phyloP scores from a whole-genome alignment of 2,113 vertebrate genomes.

The Takifugu flavidus region DNA sequence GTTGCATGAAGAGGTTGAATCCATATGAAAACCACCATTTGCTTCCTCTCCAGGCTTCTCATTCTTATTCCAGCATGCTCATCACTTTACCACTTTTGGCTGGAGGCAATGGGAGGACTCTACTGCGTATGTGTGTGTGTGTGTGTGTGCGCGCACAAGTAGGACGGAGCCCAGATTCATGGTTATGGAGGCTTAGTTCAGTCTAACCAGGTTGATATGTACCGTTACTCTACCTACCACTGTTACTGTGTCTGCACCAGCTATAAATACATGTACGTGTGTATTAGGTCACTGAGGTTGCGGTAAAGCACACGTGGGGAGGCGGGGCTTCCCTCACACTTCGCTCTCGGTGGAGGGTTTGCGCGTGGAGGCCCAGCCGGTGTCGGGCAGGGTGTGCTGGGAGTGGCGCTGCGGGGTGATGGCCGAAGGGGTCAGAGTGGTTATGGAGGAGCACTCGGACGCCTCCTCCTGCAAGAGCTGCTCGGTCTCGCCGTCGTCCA shows the following conservation, averaged over 20 bases:
- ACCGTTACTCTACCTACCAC: constrained; percentile 22
- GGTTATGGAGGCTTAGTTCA: constrained; percentile 25
- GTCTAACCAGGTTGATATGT: constrained; percentile 14
- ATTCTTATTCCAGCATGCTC: constrained; percentile 49
- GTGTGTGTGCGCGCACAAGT: constrained; percentile 18
- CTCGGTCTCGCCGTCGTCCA: constrained; percentile 94
- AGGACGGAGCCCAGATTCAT: constrained; percentile 47
- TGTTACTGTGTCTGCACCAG: constrained; percentile 38
- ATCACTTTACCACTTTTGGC: constrained; percentile 44
- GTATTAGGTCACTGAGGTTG: constrained; percentile 31
- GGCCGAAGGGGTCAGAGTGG: constrained; percentile 75
- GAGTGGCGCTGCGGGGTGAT: constrained; percentile 84
- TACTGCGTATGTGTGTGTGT: constrained; percentile 14
- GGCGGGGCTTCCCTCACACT: constrained; percentile 75
- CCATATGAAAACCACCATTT: constrained; percentile 35
- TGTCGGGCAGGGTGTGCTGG: constrained; percentile 85
- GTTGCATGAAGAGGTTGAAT: constrained; percentile 22
- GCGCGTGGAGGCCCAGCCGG: constrained; percentile 89
- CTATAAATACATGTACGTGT: constrained; percentile 39
- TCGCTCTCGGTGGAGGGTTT: constrained; percentile 93
- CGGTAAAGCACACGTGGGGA: constrained; percentile 16
- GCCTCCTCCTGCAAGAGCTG: constrained; percentile 95
- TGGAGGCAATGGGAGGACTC: constrained; percentile 37
- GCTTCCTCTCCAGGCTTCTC: constrained; percentile 40
- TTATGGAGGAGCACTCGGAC: constrained; percentile 93